These are phyloP conservation scores for Gavialis gangeticus DNA, from an alignment of 2,113 vertebrate species.

Conservation along the genomic window DNA sequence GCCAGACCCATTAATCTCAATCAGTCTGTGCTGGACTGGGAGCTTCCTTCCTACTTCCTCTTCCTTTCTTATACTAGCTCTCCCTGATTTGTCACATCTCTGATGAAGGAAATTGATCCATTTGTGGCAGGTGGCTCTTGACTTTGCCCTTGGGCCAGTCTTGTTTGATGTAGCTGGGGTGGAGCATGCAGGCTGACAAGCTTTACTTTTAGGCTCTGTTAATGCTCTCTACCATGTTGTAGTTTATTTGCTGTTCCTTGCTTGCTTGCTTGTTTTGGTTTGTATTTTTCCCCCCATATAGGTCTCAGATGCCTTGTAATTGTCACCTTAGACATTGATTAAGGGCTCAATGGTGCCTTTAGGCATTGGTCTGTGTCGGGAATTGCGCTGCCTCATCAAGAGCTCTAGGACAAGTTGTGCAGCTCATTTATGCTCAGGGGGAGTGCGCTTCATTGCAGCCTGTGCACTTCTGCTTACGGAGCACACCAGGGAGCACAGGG, in stretches of 20 bases:
- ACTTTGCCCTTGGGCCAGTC: background rate
- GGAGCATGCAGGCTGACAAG: conserved; percentile 29
- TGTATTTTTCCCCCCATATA: conserved; percentile 46
- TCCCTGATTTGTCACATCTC: background rate
- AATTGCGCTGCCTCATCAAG: background rate
- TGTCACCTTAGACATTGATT: conserved; percentile 59
- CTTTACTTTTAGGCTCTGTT: conserved; percentile 34
- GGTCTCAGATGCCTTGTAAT: conserved; percentile 30
- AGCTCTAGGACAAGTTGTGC: background rate
- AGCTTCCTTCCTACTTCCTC: background rate
- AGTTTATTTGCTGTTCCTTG: conserved; percentile 19
- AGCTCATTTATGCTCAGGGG: background rate
- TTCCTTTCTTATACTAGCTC: background rate
- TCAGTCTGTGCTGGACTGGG: background rate
- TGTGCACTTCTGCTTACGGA: background rate
- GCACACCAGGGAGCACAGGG: background rate
- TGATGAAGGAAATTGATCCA: background rate
- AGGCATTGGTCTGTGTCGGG: conserved; percentile 11
- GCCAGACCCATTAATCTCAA: background rate
- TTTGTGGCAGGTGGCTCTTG: background rate
- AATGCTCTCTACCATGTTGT: background rate
- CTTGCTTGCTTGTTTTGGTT: conserved; percentile 37
- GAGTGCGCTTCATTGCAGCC: background rate
- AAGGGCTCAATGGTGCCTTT: background rate
- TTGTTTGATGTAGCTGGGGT: background rate